Conservation (phyloP, 1,140 invertebrate species). For the Tetragnatha versicolor region DNA sequence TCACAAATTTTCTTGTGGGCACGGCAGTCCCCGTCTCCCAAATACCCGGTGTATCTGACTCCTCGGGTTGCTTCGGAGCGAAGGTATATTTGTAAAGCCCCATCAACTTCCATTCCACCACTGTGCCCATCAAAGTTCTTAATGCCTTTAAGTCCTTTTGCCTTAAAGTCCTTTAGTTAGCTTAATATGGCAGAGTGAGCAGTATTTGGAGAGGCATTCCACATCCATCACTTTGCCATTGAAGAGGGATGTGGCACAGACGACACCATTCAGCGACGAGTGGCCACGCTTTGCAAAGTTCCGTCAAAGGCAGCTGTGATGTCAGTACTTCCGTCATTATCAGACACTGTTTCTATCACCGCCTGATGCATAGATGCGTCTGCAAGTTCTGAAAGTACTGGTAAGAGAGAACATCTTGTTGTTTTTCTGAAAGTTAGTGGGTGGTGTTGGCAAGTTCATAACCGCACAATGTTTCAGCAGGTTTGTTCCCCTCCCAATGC, state of each 20-base stretch:
- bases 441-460: background rate
- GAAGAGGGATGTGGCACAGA: conserved; percentile 45
- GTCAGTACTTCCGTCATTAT: conserved; percentile 7
- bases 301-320: conserved; percentile 50
- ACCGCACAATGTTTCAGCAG: background rate
- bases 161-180: background rate
- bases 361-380: conserved; percentile 9
- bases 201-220: conserved; percentile 48
- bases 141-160: conserved; percentile 29
- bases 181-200: conserved; percentile 1
- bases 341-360: background rate
- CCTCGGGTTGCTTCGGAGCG: conserved; percentile 18
- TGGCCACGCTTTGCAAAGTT: conserved; percentile 55
- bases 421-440: background rate
- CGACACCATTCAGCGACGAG: no score
- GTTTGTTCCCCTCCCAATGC: background rate
- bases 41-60: conserved; percentile 6
- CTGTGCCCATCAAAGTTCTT: conserved; percentile 50
- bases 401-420: background rate
- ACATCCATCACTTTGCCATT: conserved; percentile 55
- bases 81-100: conserved; percentile 46
- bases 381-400: background rate
- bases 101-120: conserved; percentile 54
- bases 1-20: background rate
- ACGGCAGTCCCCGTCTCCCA: background rate